Percentiles rank a stretch among this genome's conserved stretches.
Conservation (phyloP, 2,113 vertebrate species). For the Anhinga anhinga region DNA sequence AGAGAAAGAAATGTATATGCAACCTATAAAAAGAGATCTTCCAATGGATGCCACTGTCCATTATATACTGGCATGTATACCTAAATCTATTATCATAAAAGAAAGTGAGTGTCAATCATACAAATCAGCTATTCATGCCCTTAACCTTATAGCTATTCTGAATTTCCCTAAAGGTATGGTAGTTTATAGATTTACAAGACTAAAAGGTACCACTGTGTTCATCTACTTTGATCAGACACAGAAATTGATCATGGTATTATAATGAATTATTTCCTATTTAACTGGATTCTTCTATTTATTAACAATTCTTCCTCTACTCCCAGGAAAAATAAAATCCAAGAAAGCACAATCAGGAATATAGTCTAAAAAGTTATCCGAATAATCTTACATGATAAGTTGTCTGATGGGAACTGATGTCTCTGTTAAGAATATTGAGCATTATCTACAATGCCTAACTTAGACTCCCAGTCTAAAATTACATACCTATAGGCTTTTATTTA, state of each 20-base stretch:
- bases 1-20: neutral
- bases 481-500: neutral
- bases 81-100: neutral
- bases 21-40: neutral
- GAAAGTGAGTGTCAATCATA: neutral
- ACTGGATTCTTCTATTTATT: neutral
- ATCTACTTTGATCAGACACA: neutral
- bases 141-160: neutral
- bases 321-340: neutral
- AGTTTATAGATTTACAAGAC: neutral
- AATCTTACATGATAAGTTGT: neutral
- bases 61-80: neutral
- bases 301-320: neutral
- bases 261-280: neutral
- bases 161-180: neutral
- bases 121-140: neutral
- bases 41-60: neutral
- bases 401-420: neutral
- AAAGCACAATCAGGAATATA: neutral
- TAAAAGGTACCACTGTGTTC: neutral
- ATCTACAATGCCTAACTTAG: neutral
- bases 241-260: neutral
- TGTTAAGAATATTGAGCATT: neutral
- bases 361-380: neutral
- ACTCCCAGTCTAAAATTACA: neutral